Evolutionary conservation across 2,888 invertebrate species (phyloP), one percentile per base, ranked within the genome.

Genomic region (Digitonthophagus gazella): DNA sequence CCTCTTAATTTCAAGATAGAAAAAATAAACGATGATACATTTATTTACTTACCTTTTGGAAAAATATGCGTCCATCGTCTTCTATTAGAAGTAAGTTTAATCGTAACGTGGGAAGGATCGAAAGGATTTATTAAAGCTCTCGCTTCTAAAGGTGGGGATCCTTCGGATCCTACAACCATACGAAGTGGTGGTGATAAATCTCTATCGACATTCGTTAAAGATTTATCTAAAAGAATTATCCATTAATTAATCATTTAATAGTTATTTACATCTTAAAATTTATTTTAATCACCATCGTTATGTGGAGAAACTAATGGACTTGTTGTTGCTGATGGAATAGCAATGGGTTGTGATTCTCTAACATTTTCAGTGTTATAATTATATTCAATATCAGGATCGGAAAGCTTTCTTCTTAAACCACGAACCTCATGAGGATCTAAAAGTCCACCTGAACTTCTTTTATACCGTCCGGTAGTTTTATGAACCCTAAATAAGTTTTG

Each of bases 41-140:
- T 67, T 16, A 64, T 54, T 20, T 55, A 61, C 22, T 15, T 64
- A 90, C 91, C 92, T 86, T 95, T 94, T 1, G 98, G 98, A 82
- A 99, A 99, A 77, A 98, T 98, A 82, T 99, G 98, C 0, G 97
- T 97, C 99, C 99, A 99, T 68, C 98, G 88, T 28, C 98, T 85
- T 64, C 98, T 86, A 82, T 97, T 97, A 66, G 97, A 97, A 0
- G 97, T 98, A 63, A 97, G 84, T 82, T 97, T 97, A 74, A 97
- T 96, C 28, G 96, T 96, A 67, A 98, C 96, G 80, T 97, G 95
- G 0, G 97, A 97, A 0, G 98, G 98, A 81, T 97, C 97, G 81
- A 99, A 99, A 0, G 99, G 99, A 84, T 99, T 98, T 77, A 99
- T 97, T 58, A 96, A 86, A 0, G 96, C 94, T 71, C 93, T 85